A percentile compares a stretch with the other conserved stretches of the same genome.
Evolutionary conservation across 2,888 invertebrate genomes (phyloP).

Genomic region (Byasa hedistus): DNA sequence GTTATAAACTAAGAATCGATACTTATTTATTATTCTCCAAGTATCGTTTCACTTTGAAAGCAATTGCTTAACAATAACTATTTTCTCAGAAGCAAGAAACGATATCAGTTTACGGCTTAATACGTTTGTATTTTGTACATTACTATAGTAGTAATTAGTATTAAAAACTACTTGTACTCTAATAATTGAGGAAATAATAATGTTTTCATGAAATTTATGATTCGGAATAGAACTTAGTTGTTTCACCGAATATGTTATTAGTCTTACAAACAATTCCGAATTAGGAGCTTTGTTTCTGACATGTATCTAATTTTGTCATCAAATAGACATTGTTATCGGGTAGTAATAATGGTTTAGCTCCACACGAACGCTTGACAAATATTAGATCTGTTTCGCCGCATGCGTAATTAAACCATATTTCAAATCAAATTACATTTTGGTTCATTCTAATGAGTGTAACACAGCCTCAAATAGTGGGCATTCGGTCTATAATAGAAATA

Average conservation of each 20-base stretch:
- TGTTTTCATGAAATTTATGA: no score
- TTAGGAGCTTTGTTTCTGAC: not conserved
- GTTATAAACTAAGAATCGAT: constrained; percentile 49
- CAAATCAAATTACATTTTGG: constrained; percentile 18
- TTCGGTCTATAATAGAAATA: constrained; percentile 72
- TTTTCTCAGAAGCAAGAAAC: not conserved
- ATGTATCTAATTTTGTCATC: not conserved
- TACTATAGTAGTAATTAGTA: no score
- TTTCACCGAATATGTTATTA: not conserved
- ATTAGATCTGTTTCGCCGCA: constrained; percentile 7
- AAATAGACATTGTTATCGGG: not conserved
- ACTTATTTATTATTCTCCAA: constrained; percentile 9
- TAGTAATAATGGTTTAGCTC: constrained; percentile 1
- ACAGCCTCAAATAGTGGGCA: constrained; percentile 40
- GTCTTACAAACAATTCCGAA: not conserved
- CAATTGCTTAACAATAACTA: not conserved
- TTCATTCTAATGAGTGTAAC: constrained; percentile 14
- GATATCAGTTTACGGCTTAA: not conserved
- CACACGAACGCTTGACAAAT: constrained; percentile 7
- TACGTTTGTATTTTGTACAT: not conserved
- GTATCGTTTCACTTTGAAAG: constrained; percentile 36
- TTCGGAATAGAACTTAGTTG: no score
- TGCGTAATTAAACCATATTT: constrained; percentile 25
- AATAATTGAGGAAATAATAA: no score
- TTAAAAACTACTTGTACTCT: no score